These are phyloP conservation scores for Chloroclysta siterata DNA, from an alignment of 2,888 invertebrate species.

Conservation along the genomic window DNA sequence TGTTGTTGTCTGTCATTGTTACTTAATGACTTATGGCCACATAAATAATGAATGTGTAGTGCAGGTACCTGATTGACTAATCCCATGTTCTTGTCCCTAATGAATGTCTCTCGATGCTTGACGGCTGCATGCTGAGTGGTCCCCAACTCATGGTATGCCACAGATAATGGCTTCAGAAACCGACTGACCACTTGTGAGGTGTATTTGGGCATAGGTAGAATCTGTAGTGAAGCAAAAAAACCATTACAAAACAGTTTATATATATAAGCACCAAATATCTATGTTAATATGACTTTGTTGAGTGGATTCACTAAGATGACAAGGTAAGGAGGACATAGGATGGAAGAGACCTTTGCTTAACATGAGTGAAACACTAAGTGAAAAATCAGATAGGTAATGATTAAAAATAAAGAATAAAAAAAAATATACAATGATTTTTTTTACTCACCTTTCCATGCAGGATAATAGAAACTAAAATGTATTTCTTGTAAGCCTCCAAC, in stretches of 20 bases:
- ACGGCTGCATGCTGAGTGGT: constrained; percentile 91
- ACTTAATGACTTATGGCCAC: too few relatives aligned
- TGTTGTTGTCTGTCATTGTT: too few relatives aligned
- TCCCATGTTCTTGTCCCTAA: constrained; percentile 91
- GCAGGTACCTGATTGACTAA: constrained; percentile 88
- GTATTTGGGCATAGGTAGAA: constrained; percentile 92
- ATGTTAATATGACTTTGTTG: too few relatives aligned
- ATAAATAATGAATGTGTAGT: background rate
- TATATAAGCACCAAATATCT: too few relatives aligned
- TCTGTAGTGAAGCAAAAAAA: constrained; percentile 58
- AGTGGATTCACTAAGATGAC: too few relatives aligned
- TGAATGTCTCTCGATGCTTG: constrained; percentile 93
- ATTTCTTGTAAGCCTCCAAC: constrained; percentile 99
- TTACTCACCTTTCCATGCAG: constrained; percentile 92
- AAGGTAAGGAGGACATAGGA: too few relatives aligned
- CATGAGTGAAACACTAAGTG: too few relatives aligned
- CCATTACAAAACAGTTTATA: background rate
- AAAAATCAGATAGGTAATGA: too few relatives aligned
- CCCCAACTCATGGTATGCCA: constrained; percentile 94
- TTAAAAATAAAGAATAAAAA: too few relatives aligned
- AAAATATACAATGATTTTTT: background rate
- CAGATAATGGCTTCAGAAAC: constrained; percentile 93
- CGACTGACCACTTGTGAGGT: constrained; percentile 95
- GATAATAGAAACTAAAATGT: constrained; percentile 95
- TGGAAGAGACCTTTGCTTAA: too few relatives aligned